Evolutionary conservation across 2,797 vertebrate genomes (phyloP), one percentile per base, ranked within the genome.

Genomic region (Semotilus atromaculatus): DNA sequence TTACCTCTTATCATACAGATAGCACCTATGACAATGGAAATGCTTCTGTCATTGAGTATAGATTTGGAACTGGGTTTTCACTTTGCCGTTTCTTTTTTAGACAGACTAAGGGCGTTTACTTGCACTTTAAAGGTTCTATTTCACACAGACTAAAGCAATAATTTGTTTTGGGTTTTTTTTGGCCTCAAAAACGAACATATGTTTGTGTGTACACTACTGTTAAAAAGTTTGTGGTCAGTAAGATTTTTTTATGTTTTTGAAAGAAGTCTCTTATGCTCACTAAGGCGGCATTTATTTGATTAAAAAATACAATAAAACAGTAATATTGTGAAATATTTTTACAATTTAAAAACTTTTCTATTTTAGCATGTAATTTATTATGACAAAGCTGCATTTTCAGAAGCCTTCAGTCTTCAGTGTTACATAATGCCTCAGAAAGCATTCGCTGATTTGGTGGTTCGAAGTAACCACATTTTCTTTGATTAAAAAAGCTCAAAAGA

Each of bases 1-100:
- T 67, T 51, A 80, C 55, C 21, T 78, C 82, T 87, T 85, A 87
- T 87, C 86, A 82, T 60, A 71, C 62, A 71, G 78, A 77, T 87
- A 85, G 71, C 82, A 64, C 45, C 55, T 51, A 29, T 55, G 79
- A 66, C 71, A 81, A 84, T 83, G 53, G 71, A 84, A 76, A 75
- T 64, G 34, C 73, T 77, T 84, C 29, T 81, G 51, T 38, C 53
- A 40, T 21, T 14, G 21, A 48, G 16, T 73, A n/a, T 26, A 53
- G 31, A 34, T 48, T 53, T 75, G 71, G 31, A 45, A 51, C 29
- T 72, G 1, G 4, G 13, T 51, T 78, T 78, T 43, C 38, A n/a
- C 64, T 60, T 70, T 58, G 26, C 36, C 18, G 26, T 84, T 68
- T 60, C 36, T 45, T 34, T 55, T 68, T 38, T 9, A 45, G 5